Percentiles rank a stretch among this genome's conserved stretches.
These are phyloP conservation scores for Paraescarpia echinospica DNA, from an alignment of 1,140 invertebrate genomes.

Conservation along the genomic window DNA sequence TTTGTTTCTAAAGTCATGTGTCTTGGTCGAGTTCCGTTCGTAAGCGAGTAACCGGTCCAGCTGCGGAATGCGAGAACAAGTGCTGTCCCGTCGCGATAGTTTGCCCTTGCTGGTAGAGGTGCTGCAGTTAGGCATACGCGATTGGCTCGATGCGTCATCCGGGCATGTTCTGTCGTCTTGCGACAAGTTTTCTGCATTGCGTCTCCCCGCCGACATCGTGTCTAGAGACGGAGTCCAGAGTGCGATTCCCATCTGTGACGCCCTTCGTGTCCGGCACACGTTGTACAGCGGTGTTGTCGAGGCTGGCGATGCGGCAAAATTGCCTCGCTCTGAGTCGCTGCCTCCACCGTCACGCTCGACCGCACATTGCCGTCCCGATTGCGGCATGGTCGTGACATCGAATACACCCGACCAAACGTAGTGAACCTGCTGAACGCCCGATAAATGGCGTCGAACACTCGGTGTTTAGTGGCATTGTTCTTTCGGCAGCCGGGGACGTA, in stretches of 20 bases:
- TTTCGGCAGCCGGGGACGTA: neutral
- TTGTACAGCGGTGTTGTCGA: neutral
- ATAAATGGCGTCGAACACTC: neutral
- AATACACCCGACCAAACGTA: neutral
- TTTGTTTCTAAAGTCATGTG: neutral
- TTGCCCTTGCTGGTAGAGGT: neutral
- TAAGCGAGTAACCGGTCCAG: neutral
- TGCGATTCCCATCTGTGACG: neutral
- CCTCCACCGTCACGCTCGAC: neutral
- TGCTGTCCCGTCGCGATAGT: neutral
- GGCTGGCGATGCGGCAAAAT: neutral
- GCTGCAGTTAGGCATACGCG: neutral
- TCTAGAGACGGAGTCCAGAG: neutral
- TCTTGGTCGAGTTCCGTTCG: neutral
- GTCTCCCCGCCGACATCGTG: neutral
- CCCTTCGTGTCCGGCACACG: neutral
- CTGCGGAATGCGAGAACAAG: neutral
- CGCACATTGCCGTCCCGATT: neutral
- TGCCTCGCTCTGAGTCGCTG: too few relatives aligned
- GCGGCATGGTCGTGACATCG: neutral
- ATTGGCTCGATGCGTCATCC: neutral
- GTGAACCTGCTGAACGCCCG: neutral
- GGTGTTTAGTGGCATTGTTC: neutral
- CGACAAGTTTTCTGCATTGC: neutral
- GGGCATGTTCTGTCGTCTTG: neutral